Evolutionary conservation across 2,888 invertebrate genomes (phyloP).

Genomic region (Reticulitermes lucifugus): DNA sequence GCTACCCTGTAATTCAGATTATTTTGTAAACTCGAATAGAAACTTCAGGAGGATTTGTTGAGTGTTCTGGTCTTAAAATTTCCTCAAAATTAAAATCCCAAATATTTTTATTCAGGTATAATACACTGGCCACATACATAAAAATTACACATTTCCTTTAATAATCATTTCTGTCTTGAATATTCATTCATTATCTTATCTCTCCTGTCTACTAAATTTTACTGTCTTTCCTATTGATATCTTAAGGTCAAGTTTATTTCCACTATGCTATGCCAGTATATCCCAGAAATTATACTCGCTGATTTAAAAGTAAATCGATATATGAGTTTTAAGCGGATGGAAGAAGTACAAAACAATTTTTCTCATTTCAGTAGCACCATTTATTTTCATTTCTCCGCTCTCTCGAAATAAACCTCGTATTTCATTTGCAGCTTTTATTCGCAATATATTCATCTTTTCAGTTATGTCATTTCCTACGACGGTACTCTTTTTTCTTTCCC

Average conservation of each 20-base stretch:
- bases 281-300: background rate
- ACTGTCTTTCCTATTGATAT: background rate
- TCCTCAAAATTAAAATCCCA: background rate
- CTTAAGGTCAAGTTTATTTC: background rate
- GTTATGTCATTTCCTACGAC: background rate
- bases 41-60: too few relatives aligned
- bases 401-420: background rate
- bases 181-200: background rate
- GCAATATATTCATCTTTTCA: constrained; percentile 2
- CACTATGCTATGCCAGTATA: background rate
- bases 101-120: background rate
- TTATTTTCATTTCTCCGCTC: background rate
- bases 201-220: background rate
- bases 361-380: background rate
- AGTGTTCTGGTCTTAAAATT: too few relatives aligned
- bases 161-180: background rate
- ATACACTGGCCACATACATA: too few relatives aligned
- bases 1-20: too few relatives aligned
- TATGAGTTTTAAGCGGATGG: background rate
- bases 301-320: constrained; percentile 3
- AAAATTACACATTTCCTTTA: background rate
- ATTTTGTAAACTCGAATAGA: too few relatives aligned
- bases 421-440: constrained; percentile 10
- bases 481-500: background rate
- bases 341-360: constrained; percentile 18